Conservation (phyloP, 2,797 vertebrate genomes). For the Setipinna tenuifilis region DNA sequence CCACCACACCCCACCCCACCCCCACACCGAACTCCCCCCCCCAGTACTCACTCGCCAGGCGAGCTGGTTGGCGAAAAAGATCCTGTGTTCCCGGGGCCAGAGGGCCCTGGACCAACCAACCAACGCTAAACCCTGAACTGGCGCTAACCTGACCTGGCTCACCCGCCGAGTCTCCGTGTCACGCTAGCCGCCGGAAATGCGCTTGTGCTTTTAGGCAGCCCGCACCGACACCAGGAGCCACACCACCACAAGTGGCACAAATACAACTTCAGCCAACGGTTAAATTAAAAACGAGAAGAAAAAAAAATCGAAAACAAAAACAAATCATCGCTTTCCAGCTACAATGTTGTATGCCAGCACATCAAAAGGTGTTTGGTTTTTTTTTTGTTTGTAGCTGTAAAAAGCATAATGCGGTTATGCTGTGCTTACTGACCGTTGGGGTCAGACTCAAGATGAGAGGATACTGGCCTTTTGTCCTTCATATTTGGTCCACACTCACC, state of each 20-base stretch:
- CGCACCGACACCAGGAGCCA: background rate
- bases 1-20: too few species aligned
- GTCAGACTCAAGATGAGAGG: too few species aligned
- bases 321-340: too few species aligned
- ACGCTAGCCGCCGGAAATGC: background rate
- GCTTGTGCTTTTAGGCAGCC: background rate
- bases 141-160: background rate
- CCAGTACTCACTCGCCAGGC: background rate
- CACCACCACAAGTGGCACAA: conserved; percentile 7
- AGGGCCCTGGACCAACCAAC: background rate
- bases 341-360: too few species aligned
- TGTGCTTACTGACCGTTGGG: too few species aligned
- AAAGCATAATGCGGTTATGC: too few species aligned
- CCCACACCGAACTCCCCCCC: background rate
- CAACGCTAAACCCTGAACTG: background rate
- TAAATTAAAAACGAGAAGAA: background rate
- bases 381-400: too few species aligned
- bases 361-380: too few species aligned
- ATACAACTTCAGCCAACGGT: background rate
- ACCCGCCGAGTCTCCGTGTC: too few species aligned
- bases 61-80: background rate
- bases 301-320: background rate
- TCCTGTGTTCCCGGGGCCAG: background rate
- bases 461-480: too few species aligned
- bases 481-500: too few species aligned